Percentiles rank a stretch among this genome's conserved stretches.
These are phyloP conservation scores for Seladonia tumulorum DNA, from an alignment of 2,888 invertebrate genomes.

Conservation along the genomic window DNA sequence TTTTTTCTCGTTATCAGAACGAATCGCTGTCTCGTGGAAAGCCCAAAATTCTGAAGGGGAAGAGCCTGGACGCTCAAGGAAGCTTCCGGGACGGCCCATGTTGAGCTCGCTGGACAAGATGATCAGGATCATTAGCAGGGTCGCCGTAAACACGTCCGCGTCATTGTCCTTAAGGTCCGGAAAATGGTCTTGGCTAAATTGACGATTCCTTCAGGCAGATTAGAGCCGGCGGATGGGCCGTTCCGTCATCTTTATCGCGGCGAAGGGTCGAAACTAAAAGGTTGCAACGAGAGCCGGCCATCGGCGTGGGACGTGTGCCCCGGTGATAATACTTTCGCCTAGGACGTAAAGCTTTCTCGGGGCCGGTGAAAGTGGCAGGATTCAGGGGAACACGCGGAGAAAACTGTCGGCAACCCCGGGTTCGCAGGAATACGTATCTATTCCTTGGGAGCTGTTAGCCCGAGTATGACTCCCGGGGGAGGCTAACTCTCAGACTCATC, in stretches of 20 bases:
- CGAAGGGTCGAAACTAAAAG: conserved; percentile 50
- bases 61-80: neutral
- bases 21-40: neutral
- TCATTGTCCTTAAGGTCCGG: neutral
- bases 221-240: conserved; percentile 31
- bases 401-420: conserved; percentile 53
- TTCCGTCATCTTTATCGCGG: conserved; percentile 37
- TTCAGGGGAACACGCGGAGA: conserved; percentile 42
- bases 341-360: conserved; percentile 63
- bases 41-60: neutral
- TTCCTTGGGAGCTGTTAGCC: conserved; percentile 79
- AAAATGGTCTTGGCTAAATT: conserved; percentile 37
- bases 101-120: neutral
- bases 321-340: conserved; percentile 73
- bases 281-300: conserved; percentile 37
- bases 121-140: conserved; percentile 40
- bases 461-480: conserved; percentile 79
- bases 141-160: conserved; percentile 43
- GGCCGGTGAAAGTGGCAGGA: conserved; percentile 71
- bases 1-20: too few relatives aligned
- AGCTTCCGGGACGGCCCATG: neutral
- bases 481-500: conserved; percentile 81
- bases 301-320: conserved; percentile 49
- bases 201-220: conserved; percentile 49
- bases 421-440: conserved; percentile 75